phyloP scores from a whole-genome alignment of 2,888 invertebrate genomes.

The Hyposoter dolosus region DNA sequence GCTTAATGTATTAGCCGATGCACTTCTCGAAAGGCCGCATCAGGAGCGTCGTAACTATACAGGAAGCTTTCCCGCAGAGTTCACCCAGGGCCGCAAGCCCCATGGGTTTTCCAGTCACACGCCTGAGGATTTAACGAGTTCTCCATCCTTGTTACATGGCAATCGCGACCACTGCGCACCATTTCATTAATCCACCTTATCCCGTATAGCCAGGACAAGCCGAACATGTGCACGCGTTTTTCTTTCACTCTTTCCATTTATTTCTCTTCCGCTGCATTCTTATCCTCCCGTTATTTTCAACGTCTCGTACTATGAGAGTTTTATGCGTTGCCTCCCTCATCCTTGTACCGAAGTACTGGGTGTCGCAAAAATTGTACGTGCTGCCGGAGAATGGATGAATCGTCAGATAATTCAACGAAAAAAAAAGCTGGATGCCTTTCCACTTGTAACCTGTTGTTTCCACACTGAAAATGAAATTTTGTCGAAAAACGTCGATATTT shows the following conservation, averaged over 20 bases:
- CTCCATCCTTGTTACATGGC: slow-evolving; percentile 61
- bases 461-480: too few species aligned
- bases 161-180: slow-evolving; percentile 64
- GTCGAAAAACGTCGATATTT: too few species aligned
- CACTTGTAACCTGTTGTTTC: too few species aligned
- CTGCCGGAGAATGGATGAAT: neutral
- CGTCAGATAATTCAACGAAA: neutral
- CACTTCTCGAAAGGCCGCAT: slow-evolving; percentile 49
- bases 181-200: slow-evolving; percentile 71
- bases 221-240: slow-evolving; percentile 41
- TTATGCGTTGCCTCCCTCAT: neutral
- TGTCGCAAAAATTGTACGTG: neutral
- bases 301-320: neutral
- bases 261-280: neutral
- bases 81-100: slow-evolving; percentile 33
- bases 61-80: slow-evolving; percentile 30
- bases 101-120: slow-evolving; percentile 38
- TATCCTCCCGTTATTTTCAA: slow-evolving; percentile 21
- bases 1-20: slow-evolving; percentile 55
- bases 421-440: neutral
- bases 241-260: slow-evolving; percentile 1
- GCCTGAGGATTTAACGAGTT: slow-evolving; percentile 65
- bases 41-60: slow-evolving; percentile 23
- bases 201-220: slow-evolving; percentile 63
- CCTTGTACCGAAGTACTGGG: neutral